Percentiles rank a stretch among this genome's conserved stretches.
phyloP scores from a whole-genome alignment of 2,888 invertebrate species.

The Gnatocerus cornutus region DNA sequence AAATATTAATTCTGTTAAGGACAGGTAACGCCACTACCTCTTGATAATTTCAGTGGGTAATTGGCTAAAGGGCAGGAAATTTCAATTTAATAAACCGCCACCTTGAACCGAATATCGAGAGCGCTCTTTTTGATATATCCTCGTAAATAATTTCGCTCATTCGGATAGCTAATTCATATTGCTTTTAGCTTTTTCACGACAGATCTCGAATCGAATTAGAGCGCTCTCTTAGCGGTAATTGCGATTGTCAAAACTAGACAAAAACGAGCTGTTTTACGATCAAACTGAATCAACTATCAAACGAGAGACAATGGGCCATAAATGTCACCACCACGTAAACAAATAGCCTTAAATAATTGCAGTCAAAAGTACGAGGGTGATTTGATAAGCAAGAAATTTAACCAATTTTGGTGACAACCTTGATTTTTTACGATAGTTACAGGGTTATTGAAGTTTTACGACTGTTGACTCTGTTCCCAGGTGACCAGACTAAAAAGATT shows the following conservation, averaged over 20 bases:
- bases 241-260: constrained; percentile 23
- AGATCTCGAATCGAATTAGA: constrained; percentile 18
- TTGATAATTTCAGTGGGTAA: constrained; percentile 9
- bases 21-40: constrained; percentile 3
- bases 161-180: constrained; percentile 12
- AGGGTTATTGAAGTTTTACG: too few species aligned
- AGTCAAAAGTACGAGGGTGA: not conserved
- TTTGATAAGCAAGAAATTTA: too few species aligned
- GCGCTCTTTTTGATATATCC: constrained; percentile 31
- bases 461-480: too few species aligned
- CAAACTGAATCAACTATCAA: not conserved
- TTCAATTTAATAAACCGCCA: constrained; percentile 37
- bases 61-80: constrained; percentile 34
- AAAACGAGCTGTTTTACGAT: not conserved
- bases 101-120: constrained; percentile 27
- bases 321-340: constrained; percentile 25
- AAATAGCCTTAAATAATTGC: constrained; percentile 22
- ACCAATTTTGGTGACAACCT: too few species aligned
- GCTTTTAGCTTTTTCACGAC: constrained; percentile 25
- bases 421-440: too few species aligned
- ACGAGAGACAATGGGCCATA: constrained; percentile 18
- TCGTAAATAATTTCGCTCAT: constrained; percentile 9
- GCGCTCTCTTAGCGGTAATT: constrained; percentile 4
- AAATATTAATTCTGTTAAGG: constrained; percentile 26
- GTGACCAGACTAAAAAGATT: too few species aligned